Percentiles rank a stretch among this genome's conserved stretches.
These are phyloP conservation scores for Paguma larvata DNA, from an alignment of 2,797 vertebrate genomes.

Conservation along the genomic window DNA sequence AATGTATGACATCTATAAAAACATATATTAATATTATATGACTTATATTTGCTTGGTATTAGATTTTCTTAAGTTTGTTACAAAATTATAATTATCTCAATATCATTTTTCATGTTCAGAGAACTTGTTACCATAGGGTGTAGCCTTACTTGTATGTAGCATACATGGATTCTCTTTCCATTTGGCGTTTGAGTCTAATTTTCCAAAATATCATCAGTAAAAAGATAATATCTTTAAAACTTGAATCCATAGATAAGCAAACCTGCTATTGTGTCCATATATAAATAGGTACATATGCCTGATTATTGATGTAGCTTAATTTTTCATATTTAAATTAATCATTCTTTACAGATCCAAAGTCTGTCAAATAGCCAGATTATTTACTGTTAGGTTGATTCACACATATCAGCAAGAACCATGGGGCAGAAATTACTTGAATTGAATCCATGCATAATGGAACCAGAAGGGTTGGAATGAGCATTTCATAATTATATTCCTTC, in stretches of 20 bases:
- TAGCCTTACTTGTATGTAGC: not conserved
- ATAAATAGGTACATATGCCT: not conserved
- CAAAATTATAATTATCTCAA: conserved; percentile 1
- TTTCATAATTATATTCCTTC: not conserved
- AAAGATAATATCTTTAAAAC: not conserved
- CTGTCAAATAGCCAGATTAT: conserved; percentile 16
- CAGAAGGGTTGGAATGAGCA: not conserved
- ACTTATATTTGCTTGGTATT: not conserved
- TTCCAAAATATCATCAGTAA: not conserved
- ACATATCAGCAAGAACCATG: not conserved
- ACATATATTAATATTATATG: not conserved
- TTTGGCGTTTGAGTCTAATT: not conserved
- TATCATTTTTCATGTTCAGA: not conserved
- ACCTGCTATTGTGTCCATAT: not conserved
- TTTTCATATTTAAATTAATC: conserved; percentile 24
- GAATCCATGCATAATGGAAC: not conserved
- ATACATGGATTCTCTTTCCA: not conserved
- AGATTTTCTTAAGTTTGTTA: not conserved
- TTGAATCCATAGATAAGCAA: conserved; percentile 4
- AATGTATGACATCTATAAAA: not conserved
- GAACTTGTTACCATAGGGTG: not conserved
- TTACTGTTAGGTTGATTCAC: not conserved
- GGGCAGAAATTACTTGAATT: not conserved
- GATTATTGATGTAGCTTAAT: not conserved
- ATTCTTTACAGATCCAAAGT: not conserved